These are phyloP conservation scores for Eriosoma lanigerum DNA, from an alignment of 1,140 invertebrate species.

Conservation along the genomic window DNA sequence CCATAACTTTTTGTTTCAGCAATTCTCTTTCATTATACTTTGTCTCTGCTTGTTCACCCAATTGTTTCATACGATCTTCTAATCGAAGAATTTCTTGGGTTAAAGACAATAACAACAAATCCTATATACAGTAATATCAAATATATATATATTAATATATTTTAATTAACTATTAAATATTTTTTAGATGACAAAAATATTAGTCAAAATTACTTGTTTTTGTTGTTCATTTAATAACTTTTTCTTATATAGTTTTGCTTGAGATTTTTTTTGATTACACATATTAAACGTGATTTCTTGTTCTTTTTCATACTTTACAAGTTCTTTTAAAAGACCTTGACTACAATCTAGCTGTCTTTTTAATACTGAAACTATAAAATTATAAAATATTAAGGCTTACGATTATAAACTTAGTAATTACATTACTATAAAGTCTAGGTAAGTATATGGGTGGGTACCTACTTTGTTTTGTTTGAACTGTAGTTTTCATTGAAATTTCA, in stretches of 20 bases:
- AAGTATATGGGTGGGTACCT: background rate
- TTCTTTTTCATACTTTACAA: constrained; percentile 28
- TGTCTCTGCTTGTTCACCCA: constrained; percentile 37
- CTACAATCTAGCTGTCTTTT: constrained; percentile 7
- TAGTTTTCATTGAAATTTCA: background rate
- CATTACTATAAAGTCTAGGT: no score
- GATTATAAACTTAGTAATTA: background rate
- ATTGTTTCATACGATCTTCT: constrained; percentile 43
- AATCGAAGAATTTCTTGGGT: constrained; percentile 44
- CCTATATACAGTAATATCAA: background rate
- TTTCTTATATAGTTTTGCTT: constrained; percentile 34
- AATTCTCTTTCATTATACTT: constrained; percentile 44
- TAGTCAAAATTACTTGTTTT: constrained; percentile 31
- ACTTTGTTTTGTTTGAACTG: constrained; percentile 28
- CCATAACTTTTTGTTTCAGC: constrained; percentile 44
- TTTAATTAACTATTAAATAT: background rate
- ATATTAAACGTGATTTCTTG: constrained; percentile 47
- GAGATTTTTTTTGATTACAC: constrained; percentile 45
- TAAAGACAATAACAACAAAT: constrained; percentile 39
- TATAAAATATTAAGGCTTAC: background rate
- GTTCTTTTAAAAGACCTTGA: constrained; percentile 13
- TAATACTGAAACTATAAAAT: constrained; percentile 24
- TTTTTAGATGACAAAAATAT: background rate
- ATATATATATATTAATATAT: no score
- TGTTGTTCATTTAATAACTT: constrained; percentile 46